Evolutionary conservation across 2,113 vertebrate genomes (phyloP).

Genomic region (Raja brachyura): DNA sequence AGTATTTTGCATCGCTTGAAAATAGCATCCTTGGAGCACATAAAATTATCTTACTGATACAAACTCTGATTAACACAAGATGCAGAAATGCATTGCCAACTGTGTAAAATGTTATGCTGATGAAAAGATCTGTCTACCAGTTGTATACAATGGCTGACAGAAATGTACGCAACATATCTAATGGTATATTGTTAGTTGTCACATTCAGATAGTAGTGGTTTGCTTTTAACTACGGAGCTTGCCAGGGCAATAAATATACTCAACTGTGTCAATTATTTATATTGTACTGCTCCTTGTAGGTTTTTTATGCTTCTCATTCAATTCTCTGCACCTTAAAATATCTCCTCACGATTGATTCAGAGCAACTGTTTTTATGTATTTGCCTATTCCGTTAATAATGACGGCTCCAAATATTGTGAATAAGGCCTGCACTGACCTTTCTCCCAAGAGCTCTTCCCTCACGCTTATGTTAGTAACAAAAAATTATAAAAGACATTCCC

Average conservation of each 20-base stretch:
- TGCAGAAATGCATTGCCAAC: not conserved
- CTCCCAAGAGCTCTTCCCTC: not conserved
- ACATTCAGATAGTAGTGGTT: not conserved
- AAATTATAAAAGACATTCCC: no score
- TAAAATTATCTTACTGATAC: not conserved
- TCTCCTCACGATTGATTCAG: not conserved
- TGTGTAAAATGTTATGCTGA: not conserved
- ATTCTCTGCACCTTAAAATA: not conserved
- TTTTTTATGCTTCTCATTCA: not conserved
- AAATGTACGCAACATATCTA: constrained; percentile 5
- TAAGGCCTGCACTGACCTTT: not conserved
- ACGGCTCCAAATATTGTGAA: not conserved
- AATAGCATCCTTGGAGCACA: not conserved
- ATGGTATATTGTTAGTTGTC: constrained; percentile 19
- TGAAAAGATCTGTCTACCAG: not conserved
- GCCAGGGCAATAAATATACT: not conserved
- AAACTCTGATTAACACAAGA: not conserved
- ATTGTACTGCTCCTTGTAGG: no score
- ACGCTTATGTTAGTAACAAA: not conserved
- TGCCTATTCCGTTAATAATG: not conserved
- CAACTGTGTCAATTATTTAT: not conserved
- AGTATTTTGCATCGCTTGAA: not conserved
- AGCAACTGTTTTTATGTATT: not conserved
- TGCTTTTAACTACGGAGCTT: constrained; percentile 8
- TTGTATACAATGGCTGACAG: not conserved